A percentile compares a stretch with the other conserved stretches of the same genome.
Evolutionary conservation across 2,113 vertebrate species (phyloP).

Genomic region (Gasterosteus nipponicus): DNA sequence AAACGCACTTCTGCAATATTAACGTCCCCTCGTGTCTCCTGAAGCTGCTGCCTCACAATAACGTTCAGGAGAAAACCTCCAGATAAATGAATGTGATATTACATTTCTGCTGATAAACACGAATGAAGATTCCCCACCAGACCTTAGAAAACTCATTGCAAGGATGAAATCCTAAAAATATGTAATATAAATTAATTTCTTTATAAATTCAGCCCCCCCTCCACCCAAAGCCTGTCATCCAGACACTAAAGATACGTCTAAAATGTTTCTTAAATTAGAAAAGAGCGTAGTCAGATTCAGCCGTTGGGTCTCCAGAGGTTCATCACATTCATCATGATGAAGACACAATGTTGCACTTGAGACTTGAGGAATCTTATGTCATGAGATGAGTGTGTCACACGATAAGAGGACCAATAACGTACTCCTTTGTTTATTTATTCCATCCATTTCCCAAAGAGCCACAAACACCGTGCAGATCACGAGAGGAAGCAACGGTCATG

Average conservation of each 20-base stretch:
- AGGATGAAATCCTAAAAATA: neutral
- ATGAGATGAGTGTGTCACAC: no score
- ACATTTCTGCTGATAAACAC: no score
- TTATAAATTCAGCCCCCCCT: no score
- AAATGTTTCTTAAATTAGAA: no score
- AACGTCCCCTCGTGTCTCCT: no score
- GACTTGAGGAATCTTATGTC: no score
- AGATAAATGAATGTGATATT: neutral
- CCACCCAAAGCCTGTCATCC: no score
- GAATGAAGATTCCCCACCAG: no score
- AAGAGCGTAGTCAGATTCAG: neutral
- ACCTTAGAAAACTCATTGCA: no score
- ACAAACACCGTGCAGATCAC: conserved; percentile 17
- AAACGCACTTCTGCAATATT: neutral
- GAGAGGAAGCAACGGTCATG: conserved; percentile 38
- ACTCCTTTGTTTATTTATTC: conserved; percentile 37
- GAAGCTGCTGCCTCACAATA: neutral
- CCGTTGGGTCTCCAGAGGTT: neutral
- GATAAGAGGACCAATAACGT: neutral
- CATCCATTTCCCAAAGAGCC: conserved; percentile 45
- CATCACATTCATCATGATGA: neutral
- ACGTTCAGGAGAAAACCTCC: neutral
- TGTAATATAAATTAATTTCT: no score
- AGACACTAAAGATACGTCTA: no score
- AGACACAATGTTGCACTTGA: no score